phyloP scores from a whole-genome alignment of 2,113 vertebrate genomes.

The Ameiurus melas region DNA sequence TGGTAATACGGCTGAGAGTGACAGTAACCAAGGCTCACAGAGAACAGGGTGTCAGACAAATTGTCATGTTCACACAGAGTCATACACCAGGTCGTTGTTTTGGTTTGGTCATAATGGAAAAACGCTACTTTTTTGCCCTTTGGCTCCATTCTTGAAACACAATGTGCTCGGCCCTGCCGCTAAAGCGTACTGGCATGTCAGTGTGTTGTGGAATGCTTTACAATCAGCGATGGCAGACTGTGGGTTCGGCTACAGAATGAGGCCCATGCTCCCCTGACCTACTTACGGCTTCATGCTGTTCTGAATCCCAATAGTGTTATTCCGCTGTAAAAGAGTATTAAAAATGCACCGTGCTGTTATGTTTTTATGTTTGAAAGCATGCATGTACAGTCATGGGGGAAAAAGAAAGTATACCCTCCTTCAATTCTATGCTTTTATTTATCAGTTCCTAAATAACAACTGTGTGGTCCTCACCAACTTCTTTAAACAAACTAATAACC shows the following conservation, averaged over 20 bases:
- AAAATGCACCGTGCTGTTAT: not conserved
- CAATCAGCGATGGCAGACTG: conserved; percentile 10
- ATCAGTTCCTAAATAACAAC: not conserved
- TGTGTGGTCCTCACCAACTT: not conserved
- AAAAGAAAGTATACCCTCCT: not conserved
- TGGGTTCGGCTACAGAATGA: not conserved
- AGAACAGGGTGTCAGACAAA: not conserved
- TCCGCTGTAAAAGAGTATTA: not conserved
- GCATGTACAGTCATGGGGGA: not conserved
- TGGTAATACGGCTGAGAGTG: not conserved
- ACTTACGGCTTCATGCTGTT: conserved; percentile 6
- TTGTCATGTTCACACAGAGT: not conserved
- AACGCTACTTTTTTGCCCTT: conserved; percentile 1
- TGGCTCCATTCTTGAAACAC: conserved; percentile 36
- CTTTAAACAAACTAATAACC: not conserved
- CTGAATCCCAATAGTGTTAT: not conserved
- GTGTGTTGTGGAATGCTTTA: not conserved
- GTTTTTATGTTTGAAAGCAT: no score
- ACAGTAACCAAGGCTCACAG: not conserved
- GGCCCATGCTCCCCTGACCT: conserved; percentile 8
- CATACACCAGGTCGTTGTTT: not conserved
- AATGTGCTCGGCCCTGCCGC: not conserved
- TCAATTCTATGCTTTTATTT: not conserved
- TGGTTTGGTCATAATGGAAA: not conserved
- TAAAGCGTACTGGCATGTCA: not conserved